Conservation (phyloP, 2,797 vertebrate genomes). For the Monodelphis domestica region DNA sequence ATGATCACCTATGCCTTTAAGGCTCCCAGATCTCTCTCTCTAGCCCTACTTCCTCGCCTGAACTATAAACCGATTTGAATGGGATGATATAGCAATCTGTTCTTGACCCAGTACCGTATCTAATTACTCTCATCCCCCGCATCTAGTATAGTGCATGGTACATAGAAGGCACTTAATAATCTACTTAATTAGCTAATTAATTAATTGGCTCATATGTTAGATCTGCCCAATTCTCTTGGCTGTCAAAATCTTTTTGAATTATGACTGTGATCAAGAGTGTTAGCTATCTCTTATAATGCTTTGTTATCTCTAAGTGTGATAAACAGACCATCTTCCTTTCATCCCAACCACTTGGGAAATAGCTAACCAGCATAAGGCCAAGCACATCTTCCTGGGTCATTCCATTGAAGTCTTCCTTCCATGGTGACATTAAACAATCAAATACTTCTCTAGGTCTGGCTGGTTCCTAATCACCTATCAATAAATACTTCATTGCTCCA, state of each 20-base stretch:
- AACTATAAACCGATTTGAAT: not conserved
- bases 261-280: not conserved
- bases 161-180: not conserved
- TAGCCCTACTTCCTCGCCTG: not conserved
- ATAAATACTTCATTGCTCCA: not conserved
- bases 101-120: not conserved
- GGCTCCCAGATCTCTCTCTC: not conserved
- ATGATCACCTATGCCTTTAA: not conserved
- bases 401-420: not conserved
- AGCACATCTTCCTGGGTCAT: not conserved
- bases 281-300: not conserved
- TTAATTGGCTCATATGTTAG: not conserved
- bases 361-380: not conserved
- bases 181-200: not conserved
- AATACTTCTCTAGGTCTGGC: not conserved
- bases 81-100: not conserved
- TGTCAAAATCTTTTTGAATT: not conserved
- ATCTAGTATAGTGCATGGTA: not conserved
- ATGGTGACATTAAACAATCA: not conserved
- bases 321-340: not conserved
- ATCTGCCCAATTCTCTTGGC: not conserved
- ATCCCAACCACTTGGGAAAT: not conserved
- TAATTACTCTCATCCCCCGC: not conserved
- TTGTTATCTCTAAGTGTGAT: too few species aligned
- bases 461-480: not conserved